Base-by-base conservation (phyloP, 2,797 vertebrate species). In the Galago senegalensis region DNA sequence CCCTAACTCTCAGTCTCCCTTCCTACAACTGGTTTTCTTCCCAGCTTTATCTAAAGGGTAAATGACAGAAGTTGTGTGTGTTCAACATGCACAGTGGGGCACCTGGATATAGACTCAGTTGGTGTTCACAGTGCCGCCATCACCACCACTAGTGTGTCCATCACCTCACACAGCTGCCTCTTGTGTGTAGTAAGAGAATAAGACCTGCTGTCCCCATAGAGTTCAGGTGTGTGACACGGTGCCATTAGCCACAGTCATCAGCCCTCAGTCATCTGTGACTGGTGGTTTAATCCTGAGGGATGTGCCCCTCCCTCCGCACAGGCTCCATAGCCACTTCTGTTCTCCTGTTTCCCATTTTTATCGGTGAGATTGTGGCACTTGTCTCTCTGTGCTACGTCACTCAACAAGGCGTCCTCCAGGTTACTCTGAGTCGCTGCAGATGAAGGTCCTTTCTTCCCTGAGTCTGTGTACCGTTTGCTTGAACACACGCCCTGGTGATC, bases 321-420 rank as follows among this genome's bases (percentile, higher is more conserved):
- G 5, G 49, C 49, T 16, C 49, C 49, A 16, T 4, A 53, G 49
- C 49, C 49, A 16, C 49, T 53, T 16, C 49, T 53, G 14, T 53
- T 53, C 49, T 16, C 49, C 49, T 53, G 49, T 53, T 16, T 53
- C 49, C 49, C 14, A 1, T 53, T 53, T 53, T 53, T 16, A 53
- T 53, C 23, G 1, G 18, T n/a, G 31, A 65, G 23, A 29, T 17
- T 9, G 3, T 2, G 0, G 17, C 7, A 3, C 21, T 43, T 79
- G 53, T n/a, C 7, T 27, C 49, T 53, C 14, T 37, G 61, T 7
- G 18, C 49, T 4, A 29, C 21, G 31, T 60, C 14, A 5, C 31
- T 40, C 9, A 58, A 4, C 77, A 25, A 4, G 21, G 25, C 0
- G 0, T 80, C n/a, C 53, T 80, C 53, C 53, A 37, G 29, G 21